A percentile compares a stretch with the other conserved stretches of the same genome.
phyloP scores from a whole-genome alignment of 2,888 invertebrate species.

The Agrypnus murinus region DNA sequence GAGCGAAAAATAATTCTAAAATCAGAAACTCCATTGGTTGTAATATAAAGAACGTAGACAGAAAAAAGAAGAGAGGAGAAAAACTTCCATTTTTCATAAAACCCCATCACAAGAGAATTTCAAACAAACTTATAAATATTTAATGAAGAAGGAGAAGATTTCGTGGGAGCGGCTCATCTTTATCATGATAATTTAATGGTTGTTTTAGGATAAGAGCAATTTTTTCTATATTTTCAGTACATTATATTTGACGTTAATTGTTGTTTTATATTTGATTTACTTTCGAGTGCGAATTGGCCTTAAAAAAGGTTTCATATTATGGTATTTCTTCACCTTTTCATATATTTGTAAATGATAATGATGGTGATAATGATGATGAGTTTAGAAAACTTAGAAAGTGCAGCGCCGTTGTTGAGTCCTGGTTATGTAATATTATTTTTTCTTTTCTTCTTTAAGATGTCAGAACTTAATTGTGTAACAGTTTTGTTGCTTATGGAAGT shows the following conservation, averaged over 20 bases:
- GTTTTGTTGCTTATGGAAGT: too few relatives aligned
- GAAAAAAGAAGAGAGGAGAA: conserved; percentile 1
- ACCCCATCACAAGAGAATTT: conserved; percentile 27
- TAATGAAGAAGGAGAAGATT: conserved; percentile 63
- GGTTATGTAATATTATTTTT: too few relatives aligned
- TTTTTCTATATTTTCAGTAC: conserved; percentile 34
- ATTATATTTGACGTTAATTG: conserved; percentile 46
- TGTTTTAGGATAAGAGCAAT: conserved; percentile 60
- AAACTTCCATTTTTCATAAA: conserved; percentile 53
- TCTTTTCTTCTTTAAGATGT: too few relatives aligned
- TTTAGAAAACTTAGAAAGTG: too few relatives aligned
- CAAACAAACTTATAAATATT: conserved; percentile 65
- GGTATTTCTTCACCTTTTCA: too few relatives aligned
- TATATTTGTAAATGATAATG: too few relatives aligned
- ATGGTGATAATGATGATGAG: too few relatives aligned
- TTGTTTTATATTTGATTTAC: conserved; percentile 34
- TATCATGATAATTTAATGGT: conserved; percentile 67
- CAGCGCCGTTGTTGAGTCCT: too few relatives aligned
- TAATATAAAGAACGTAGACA: background rate
- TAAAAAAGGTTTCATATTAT: background rate
- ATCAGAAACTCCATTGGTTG: too few relatives aligned
- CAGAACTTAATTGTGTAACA: too few relatives aligned
- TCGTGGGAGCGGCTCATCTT: conserved; percentile 62
- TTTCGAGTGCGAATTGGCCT: conserved; percentile 28
- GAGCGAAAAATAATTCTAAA: background rate